Evolutionary conservation across 2,888 invertebrate genomes (phyloP).

Genomic region (Plagodis pulveraria): DNA sequence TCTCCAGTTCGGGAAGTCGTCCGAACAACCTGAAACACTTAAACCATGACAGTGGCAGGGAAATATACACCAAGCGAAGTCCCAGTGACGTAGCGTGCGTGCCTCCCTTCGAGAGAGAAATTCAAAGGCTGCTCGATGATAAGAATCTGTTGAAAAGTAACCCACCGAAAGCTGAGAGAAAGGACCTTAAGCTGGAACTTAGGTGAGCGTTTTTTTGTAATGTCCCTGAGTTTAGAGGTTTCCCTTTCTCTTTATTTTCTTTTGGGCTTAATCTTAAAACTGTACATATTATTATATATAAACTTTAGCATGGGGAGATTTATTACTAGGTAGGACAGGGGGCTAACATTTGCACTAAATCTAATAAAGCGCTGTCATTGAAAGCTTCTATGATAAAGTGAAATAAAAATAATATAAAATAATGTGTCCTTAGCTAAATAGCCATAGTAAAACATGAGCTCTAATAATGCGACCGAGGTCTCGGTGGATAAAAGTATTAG

Average conservation of each 20-base stretch:
- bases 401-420: too few relatives aligned
- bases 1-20: conserved; percentile 81
- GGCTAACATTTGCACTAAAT: too few relatives aligned
- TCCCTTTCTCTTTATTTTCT: not conserved
- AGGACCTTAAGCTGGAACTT: conserved; percentile 86
- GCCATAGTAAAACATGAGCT: too few relatives aligned
- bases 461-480: too few relatives aligned
- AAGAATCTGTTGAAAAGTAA: conserved; percentile 87
- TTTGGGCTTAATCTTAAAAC: not conserved
- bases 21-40: conserved; percentile 82
- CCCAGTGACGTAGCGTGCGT: conserved; percentile 80
- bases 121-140: conserved; percentile 91
- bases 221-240: too few relatives aligned
- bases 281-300: too few relatives aligned
- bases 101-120: conserved; percentile 91
- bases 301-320: too few relatives aligned
- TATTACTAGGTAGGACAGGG: too few relatives aligned
- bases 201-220: conserved; percentile 56
- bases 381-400: too few relatives aligned
- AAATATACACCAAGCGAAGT: conserved; percentile 76
- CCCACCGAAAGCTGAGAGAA: conserved; percentile 85
- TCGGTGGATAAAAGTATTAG: too few relatives aligned
- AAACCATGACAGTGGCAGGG: conserved; percentile 76
- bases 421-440: too few relatives aligned
- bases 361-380: too few relatives aligned